phyloP scores from a whole-genome alignment of 2,797 vertebrate genomes.

The Lacerta viridis region DNA sequence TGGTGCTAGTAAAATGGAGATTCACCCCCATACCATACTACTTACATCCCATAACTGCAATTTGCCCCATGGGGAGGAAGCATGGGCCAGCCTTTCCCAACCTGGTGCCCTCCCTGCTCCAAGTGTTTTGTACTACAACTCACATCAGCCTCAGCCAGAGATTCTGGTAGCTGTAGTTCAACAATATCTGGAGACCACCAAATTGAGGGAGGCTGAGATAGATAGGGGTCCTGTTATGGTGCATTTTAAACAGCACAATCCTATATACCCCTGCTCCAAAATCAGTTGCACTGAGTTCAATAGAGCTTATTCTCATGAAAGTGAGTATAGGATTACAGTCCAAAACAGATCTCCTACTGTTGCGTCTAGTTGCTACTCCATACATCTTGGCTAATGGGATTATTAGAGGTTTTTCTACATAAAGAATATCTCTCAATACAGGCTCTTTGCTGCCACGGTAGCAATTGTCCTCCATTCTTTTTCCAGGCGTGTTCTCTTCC shows the following conservation, averaged over 20 bases:
- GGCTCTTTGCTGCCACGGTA: neutral
- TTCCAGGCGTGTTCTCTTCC: neutral
- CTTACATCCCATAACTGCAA: neutral
- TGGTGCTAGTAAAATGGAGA: neutral
- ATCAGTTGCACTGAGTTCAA: neutral
- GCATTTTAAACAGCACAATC: neutral
- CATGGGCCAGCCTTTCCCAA: neutral
- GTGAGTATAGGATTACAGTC: neutral
- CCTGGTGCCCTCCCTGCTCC: too few relatives aligned
- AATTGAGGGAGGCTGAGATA: too few relatives aligned
- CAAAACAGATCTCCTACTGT: neutral
- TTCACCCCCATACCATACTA: neutral
- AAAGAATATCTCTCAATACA: neutral
- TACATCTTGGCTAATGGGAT: neutral
- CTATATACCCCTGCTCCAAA: neutral
- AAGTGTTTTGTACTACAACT: too few relatives aligned
- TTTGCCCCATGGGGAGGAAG: neutral
- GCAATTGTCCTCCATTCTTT: neutral
- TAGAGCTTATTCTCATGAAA: neutral
- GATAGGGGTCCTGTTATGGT: neutral
- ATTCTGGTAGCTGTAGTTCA: too few relatives aligned
- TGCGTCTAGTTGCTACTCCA: neutral
- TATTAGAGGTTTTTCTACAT: neutral
- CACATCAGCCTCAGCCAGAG: too few relatives aligned
- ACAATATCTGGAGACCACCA: too few relatives aligned